Conservation (phyloP, 2,888 invertebrate genomes). For the Spatulosminthurus flaviceps region DNA sequence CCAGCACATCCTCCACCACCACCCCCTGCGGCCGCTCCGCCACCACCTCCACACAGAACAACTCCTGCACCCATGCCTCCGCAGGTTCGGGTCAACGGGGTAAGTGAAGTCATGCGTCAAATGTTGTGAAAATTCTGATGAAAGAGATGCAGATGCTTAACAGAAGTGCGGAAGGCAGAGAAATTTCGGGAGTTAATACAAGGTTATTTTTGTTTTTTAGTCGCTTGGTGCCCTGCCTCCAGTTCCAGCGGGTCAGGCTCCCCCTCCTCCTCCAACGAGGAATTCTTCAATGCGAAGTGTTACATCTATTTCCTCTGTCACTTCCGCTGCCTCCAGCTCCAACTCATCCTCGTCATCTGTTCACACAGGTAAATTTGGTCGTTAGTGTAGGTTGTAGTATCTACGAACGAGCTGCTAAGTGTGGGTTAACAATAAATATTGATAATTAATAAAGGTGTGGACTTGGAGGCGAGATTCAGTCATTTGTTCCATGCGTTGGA, state of each 20-base stretch:
- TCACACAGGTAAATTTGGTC: slow-evolving; percentile 25
- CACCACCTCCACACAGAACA: slow-evolving; percentile 65
- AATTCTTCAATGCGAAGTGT: slow-evolving; percentile 73
- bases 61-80: slow-evolving; percentile 64
- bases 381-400: not conserved
- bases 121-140: no score
- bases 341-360: slow-evolving; percentile 31
- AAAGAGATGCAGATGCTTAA: no score
- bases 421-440: slow-evolving; percentile 32
- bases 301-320: slow-evolving; percentile 61
- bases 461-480: slow-evolving; percentile 76
- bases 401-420: no score
- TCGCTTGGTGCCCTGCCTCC: slow-evolving; percentile 58
- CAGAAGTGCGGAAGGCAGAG: no score
- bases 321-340: slow-evolving; percentile 53
- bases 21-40: slow-evolving; percentile 69
- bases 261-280: slow-evolving; percentile 73
- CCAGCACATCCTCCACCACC: slow-evolving; percentile 68
- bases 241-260: slow-evolving; percentile 64
- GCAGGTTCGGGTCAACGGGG: slow-evolving; percentile 57
- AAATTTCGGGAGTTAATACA: no score
- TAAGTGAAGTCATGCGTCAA: no score
- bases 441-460: slow-evolving; percentile 66
- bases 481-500: slow-evolving; percentile 73
- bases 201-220: no score